Evolutionary conservation across 2,888 invertebrate genomes (phyloP).

Genomic region (Clivina fossor): DNA sequence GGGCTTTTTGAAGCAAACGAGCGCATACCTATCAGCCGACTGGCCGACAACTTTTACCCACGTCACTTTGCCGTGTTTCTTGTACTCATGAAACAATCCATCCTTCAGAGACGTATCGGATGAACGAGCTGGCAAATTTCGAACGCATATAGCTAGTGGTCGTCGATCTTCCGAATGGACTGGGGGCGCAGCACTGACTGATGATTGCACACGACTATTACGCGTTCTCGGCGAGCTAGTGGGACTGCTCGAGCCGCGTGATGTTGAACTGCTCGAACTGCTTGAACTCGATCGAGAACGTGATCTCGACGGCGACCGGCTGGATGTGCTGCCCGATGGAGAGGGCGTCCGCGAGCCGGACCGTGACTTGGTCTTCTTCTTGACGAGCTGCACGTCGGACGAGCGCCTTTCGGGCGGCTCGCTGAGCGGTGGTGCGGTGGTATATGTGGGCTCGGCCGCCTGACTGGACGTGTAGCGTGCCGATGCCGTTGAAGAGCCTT

Average conservation of each 20-base stretch:
- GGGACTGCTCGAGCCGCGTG: constrained; percentile 60
- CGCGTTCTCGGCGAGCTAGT: constrained; percentile 62
- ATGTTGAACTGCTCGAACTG: constrained; percentile 64
- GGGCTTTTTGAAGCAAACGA: constrained; percentile 95
- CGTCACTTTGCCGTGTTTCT: constrained; percentile 96
- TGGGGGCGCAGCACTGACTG: constrained; percentile 46
- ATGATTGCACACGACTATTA: constrained; percentile 51
- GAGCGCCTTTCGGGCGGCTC: constrained; percentile 43
- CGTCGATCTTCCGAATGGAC: constrained; percentile 66
- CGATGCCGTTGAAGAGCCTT: constrained; percentile 37
- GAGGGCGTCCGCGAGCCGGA: constrained; percentile 58
- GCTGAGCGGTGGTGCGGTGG: constrained; percentile 50
- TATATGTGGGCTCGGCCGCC: constrained; percentile 45
- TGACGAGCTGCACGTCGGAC: constrained; percentile 44
- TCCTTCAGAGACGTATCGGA: constrained; percentile 94
- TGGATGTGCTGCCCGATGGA: constrained; percentile 58
- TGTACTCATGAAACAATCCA: constrained; percentile 97
- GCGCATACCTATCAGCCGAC: constrained; percentile 87
- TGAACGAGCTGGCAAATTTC: constrained; percentile 86
- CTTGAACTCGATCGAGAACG: constrained; percentile 59
- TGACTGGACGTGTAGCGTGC: constrained; percentile 43
- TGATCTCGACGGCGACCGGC: constrained; percentile 58
- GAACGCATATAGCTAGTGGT: constrained; percentile 86
- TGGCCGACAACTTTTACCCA: constrained; percentile 93
- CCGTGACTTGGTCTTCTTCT: constrained; percentile 54